Evolutionary conservation across 2,113 vertebrate species (phyloP), one percentile per base, ranked within the genome.

Genomic region (Triplophysa tibetana): DNA sequence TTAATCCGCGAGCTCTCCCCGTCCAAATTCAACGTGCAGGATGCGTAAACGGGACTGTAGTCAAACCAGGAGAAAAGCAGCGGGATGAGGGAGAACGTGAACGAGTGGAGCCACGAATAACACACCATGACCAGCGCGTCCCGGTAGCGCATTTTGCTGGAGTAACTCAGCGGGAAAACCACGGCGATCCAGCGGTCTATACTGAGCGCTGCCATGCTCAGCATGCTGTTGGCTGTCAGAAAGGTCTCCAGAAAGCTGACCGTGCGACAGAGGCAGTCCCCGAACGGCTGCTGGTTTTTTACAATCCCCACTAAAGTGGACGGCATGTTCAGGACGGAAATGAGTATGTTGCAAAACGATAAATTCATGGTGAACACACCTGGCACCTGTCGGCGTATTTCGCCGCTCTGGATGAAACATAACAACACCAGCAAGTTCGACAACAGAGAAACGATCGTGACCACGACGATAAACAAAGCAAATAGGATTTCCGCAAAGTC

Each of bases 161-260:
- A 91, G 85, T 95, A 95, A 81, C 94, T 94, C 66, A 94, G 86
- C 19, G 93, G 94, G 90, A 96, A 96, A 58, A 94, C 94, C 88
- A 94, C 93, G 0, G 94, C 94, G 77, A 95, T 94, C 95, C 95
- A 94, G 63, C 92, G 93, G 90, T 95, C 93, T 56, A 94, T 93
- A 86, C 95, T 94, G 78, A 95, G 94, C 0, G 93, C 94, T 50
- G 92, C 95, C 94, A 93, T 94, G 88, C 92, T 95, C 86, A 94
- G 83, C 93, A 94, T 94, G 2, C 90, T 90, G 89, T 93, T 94
- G 14, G 93, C 93, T 29, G 92, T 93, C 82, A 95, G 89, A 52
- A 95, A 95, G 83, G 94, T 94, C 90, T 95, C 94, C 91, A 94
- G 87, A 75, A 94, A 94, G 85, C 95, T 93, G 68, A 93, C 85